phyloP scores from a whole-genome alignment of 2,113 vertebrate genomes.

The Cephalopholis sonnerati region DNA sequence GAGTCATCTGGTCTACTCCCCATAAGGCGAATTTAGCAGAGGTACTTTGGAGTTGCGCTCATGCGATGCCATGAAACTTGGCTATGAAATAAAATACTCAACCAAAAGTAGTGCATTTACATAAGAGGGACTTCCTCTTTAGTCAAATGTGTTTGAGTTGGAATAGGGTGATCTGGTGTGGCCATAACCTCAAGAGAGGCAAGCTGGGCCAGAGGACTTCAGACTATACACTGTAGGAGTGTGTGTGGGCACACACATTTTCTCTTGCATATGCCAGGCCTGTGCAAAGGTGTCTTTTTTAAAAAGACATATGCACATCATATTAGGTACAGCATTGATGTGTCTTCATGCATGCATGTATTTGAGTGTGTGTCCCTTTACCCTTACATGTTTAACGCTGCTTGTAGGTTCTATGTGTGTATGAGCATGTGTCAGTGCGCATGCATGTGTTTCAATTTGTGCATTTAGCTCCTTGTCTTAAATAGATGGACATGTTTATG shows the following conservation, averaged over 20 bases:
- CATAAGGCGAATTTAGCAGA: slow-evolving; percentile 63
- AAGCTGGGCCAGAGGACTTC: slow-evolving; percentile 35
- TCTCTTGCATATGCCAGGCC: neutral
- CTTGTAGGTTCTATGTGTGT: neutral
- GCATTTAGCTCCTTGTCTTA: slow-evolving; percentile 30
- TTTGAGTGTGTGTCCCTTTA: neutral
- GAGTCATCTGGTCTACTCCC: slow-evolving; percentile 77
- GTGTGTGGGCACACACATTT: neutral
- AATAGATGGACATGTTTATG: slow-evolving; percentile 27
- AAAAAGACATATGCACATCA: neutral
- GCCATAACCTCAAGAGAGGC: slow-evolving; percentile 45
- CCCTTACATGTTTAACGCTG: neutral
- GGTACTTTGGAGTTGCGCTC: slow-evolving; percentile 57
- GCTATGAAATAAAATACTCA: slow-evolving; percentile 54
- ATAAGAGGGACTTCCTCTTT: slow-evolving; percentile 51
- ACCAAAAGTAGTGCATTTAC: slow-evolving; percentile 58
- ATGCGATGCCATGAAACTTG: slow-evolving; percentile 51
- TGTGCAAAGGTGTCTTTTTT: neutral
- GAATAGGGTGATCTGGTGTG: slow-evolving; percentile 38
- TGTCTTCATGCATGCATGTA: neutral
- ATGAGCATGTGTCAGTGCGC: slow-evolving; percentile 1
- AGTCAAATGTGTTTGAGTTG: slow-evolving; percentile 49
- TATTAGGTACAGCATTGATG: neutral
- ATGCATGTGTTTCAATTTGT: slow-evolving; percentile 8
- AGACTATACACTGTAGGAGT: slow-evolving; percentile 23